A percentile compares a stretch with the other conserved stretches of the same genome.
Conservation (phyloP, 2,113 vertebrate genomes). For the Misgurnus mizolepis region DNA sequence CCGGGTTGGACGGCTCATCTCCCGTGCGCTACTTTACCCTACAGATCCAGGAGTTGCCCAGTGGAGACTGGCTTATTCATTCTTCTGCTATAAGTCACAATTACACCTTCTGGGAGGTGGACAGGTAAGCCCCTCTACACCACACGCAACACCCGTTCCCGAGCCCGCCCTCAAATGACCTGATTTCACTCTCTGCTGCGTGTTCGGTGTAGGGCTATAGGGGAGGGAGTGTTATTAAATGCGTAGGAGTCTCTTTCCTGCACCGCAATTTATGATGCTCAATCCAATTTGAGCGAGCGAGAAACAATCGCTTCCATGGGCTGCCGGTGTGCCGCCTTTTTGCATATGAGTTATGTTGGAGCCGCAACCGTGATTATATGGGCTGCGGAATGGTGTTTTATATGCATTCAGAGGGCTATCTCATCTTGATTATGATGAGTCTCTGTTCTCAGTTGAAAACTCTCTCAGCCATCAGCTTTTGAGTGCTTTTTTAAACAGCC, state of each 20-base stretch:
- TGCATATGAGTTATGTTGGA: slow-evolving; percentile 59
- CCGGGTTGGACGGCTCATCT: slow-evolving; percentile 85
- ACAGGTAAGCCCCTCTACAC: slow-evolving; percentile 75
- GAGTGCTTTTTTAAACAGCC: slow-evolving; percentile 49
- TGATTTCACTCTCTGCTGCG: slow-evolving; percentile 13
- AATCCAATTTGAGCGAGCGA: slow-evolving; percentile 39
- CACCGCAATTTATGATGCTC: slow-evolving; percentile 50
- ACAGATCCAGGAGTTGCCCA: slow-evolving; percentile 84
- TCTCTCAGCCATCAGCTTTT: slow-evolving; percentile 51
- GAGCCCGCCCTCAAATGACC: too few species aligned
- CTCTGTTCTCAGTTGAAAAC: slow-evolving; percentile 50
- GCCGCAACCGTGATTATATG: slow-evolving; percentile 64
- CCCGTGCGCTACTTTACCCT: slow-evolving; percentile 89
- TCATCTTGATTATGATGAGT: slow-evolving; percentile 66
- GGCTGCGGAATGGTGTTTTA: slow-evolving; percentile 61
- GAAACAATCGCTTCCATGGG: slow-evolving; percentile 30
- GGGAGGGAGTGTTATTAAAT: slow-evolving; percentile 51
- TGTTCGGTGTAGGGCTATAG: slow-evolving; percentile 32
- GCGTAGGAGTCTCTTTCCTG: slow-evolving; percentile 44
- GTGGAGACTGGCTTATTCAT: slow-evolving; percentile 81
- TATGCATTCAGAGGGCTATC: slow-evolving; percentile 68
- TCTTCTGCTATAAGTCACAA: slow-evolving; percentile 85
- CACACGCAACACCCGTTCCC: too few species aligned
- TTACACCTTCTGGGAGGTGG: slow-evolving; percentile 75
- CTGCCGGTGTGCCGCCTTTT: slow-evolving; percentile 36